phyloP scores from a whole-genome alignment of 2,113 vertebrate genomes.

The Pantherophis guttatus region DNA sequence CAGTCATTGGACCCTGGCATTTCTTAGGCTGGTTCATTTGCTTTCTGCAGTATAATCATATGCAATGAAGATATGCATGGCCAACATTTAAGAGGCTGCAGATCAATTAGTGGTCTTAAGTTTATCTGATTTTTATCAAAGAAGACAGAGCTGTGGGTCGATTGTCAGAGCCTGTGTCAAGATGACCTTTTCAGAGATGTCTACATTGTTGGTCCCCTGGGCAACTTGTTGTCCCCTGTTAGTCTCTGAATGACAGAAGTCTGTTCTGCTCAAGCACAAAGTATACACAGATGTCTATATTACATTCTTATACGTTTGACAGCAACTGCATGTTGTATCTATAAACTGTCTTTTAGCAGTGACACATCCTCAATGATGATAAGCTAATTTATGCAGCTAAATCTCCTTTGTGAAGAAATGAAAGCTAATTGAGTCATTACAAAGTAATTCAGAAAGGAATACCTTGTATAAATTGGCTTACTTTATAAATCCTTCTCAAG shows the following conservation, averaged over 20 bases:
- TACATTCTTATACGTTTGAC: slow-evolving; percentile 89
- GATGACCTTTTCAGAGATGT: slow-evolving; percentile 99
- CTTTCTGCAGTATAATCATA: slow-evolving; percentile 81
- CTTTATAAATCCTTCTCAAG: slow-evolving; percentile 97
- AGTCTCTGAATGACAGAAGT: slow-evolving; percentile 98
- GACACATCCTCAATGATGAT: slow-evolving; percentile 99
- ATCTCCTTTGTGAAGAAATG: slow-evolving; percentile 99
- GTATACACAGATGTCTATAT: slow-evolving; percentile 99
- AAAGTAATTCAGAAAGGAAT: slow-evolving; percentile 94
- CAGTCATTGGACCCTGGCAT: slow-evolving; percentile 76
- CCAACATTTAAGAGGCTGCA: slow-evolving; percentile 88
- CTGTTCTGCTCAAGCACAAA: slow-evolving; percentile 98
- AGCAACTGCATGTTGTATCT: slow-evolving; percentile 99
- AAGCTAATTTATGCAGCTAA: slow-evolving; percentile 98
- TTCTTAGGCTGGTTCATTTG: slow-evolving; percentile 76
- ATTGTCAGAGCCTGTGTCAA: slow-evolving; percentile 98
- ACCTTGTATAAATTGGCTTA: slow-evolving; percentile 97
- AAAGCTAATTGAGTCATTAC: slow-evolving; percentile 99
- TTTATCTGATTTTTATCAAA: slow-evolving; percentile 99
- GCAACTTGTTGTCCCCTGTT: slow-evolving; percentile 90
- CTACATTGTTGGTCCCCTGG: slow-evolving; percentile 86
- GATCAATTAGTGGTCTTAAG: slow-evolving; percentile 95
- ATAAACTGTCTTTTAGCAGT: slow-evolving; percentile 99
- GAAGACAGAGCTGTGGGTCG: slow-evolving; percentile 96
- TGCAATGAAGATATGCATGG: slow-evolving; percentile 89